Conservation (phyloP, 2,797 vertebrate genomes). For the Triplophysa yarkandensis region DNA sequence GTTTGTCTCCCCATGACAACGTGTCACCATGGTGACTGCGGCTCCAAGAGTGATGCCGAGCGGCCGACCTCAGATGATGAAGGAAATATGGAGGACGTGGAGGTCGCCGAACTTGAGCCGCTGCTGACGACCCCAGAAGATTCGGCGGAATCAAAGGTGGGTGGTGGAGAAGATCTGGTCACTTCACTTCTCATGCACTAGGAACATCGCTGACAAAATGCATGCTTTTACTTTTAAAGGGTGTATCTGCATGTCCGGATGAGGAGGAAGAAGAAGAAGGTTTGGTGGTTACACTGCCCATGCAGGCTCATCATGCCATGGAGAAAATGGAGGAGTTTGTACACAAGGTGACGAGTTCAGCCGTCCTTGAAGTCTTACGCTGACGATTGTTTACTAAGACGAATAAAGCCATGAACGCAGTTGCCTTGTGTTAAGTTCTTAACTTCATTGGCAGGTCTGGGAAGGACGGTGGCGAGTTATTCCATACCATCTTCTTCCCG, state of each 20-base stretch:
- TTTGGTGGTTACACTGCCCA: conserved; percentile 85
- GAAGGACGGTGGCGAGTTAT: conserved; percentile 98
- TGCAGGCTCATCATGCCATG: conserved; percentile 98
- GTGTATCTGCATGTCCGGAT: conserved; percentile 69
- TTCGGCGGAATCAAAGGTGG: conserved; percentile 37
- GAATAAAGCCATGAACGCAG: neutral
- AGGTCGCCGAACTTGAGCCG: conserved; percentile 80
- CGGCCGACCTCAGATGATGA: conserved; percentile 65
- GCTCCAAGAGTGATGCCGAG: conserved; percentile 67
- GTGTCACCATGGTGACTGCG: conserved; percentile 54
- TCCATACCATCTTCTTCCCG: conserved; percentile 92
- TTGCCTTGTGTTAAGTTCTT: neutral
- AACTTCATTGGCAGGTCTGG: conserved; percentile 83
- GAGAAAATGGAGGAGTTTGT: conserved; percentile 99
- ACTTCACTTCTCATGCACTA: neutral
- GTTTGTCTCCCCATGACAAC: conserved; percentile 61
- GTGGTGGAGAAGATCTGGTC: neutral
- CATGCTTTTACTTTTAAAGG: conserved; percentile 64
- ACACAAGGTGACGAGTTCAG: conserved; percentile 82
- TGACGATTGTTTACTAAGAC: neutral
- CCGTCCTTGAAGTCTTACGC: neutral
- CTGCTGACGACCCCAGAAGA: conserved; percentile 66
- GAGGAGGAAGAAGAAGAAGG: conserved; percentile 81
- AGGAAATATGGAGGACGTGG: conserved; percentile 69
- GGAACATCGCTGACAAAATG: neutral